Conservation (phyloP, 2,888 invertebrate species). For the Eulithis prunata region DNA sequence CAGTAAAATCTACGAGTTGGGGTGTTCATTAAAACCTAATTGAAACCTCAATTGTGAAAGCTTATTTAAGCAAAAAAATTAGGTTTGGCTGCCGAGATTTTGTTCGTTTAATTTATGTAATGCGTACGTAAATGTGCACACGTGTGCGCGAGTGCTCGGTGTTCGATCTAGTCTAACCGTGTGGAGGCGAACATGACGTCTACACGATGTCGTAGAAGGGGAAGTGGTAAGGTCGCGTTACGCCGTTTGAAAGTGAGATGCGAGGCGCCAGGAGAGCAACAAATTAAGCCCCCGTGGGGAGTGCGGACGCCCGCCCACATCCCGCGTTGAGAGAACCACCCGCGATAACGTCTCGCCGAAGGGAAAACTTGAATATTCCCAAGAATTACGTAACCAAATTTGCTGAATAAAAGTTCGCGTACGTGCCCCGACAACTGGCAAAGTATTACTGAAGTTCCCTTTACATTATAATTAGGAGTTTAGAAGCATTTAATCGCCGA, state of each 20-base stretch:
- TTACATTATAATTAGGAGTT: slow-evolving; percentile 70
- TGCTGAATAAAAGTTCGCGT: slow-evolving; percentile 74
- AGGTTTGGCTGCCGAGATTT: slow-evolving; percentile 5
- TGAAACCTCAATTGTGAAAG: background rate
- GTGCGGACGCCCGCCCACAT: slow-evolving; percentile 67
- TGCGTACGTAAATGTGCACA: slow-evolving; percentile 12
- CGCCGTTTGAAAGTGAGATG: slow-evolving; percentile 83
- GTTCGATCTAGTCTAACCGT: slow-evolving; percentile 49
- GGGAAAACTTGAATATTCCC: slow-evolving; percentile 81
- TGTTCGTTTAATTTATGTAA: slow-evolving; percentile 10
- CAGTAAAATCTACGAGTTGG: background rate
- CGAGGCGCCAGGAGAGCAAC: slow-evolving; percentile 84
- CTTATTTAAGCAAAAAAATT: background rate
- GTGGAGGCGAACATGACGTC: slow-evolving; percentile 64
- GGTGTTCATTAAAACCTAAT: slow-evolving; percentile 4
- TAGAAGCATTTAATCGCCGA: slow-evolving; percentile 63
- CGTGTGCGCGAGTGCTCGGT: slow-evolving; percentile 30
- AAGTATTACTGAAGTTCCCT: slow-evolving; percentile 70
- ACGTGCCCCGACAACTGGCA: slow-evolving; percentile 70
- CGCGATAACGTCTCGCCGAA: slow-evolving; percentile 79
- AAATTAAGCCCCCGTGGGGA: slow-evolving; percentile 83
- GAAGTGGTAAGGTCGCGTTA: slow-evolving; percentile 80
- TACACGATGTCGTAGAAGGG: slow-evolving; percentile 66
- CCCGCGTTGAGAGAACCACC: slow-evolving; percentile 74
- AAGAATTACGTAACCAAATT: slow-evolving; percentile 78